Base-by-base conservation (phyloP, 2,797 vertebrate genomes). In the Nothura maculosa region DNA sequence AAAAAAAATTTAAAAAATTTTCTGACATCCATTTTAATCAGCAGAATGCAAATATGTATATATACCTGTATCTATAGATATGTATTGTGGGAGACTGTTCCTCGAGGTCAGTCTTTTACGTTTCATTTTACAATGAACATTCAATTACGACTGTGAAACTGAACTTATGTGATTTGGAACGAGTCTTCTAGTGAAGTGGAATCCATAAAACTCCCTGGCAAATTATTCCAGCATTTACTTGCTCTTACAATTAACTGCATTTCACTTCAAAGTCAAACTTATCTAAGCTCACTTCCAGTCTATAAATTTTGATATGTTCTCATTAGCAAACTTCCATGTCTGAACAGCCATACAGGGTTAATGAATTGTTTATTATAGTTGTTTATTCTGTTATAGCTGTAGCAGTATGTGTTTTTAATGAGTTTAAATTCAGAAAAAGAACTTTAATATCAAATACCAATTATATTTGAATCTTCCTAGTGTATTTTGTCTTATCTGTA, bases 301-400 rank as follows among this genome's bases (percentile, higher is more conserved):
- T 36, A 28, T 27, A 16, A 68, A 3, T 66, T 92, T 54, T 88
- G 15, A 54, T 30, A 54, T 30, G 27, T 50, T 28, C 75, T 84
- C 34, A 17, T 47, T 30, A 63, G 11, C 7, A 74, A 50, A 16
- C 48, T 75, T 84, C 47, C 2, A 1, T 52, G 28, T 47, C 19
- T 73, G 42, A 76, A 42, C 2, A 50, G 45, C 47, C 9, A 16
- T 47, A 45, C 9, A 48, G 68, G 3, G 9, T 76, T 84, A 84
- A 73, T 27, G 25, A 75, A 32, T 61, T 0, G 0, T 54, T 88
- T 17, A 20, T 48, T 69, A 13, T 2, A n/a, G 25, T 62, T 54
- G 52, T 54, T 54, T 54, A 30, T 54, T 54, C 47, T 38, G 7
- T 63, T 70, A 28, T 43, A 69, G 68, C 6, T 54, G 24, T n/a